Evolutionary conservation across 2,888 invertebrate genomes (phyloP).

Genomic region (Eurytoma californica): DNA sequence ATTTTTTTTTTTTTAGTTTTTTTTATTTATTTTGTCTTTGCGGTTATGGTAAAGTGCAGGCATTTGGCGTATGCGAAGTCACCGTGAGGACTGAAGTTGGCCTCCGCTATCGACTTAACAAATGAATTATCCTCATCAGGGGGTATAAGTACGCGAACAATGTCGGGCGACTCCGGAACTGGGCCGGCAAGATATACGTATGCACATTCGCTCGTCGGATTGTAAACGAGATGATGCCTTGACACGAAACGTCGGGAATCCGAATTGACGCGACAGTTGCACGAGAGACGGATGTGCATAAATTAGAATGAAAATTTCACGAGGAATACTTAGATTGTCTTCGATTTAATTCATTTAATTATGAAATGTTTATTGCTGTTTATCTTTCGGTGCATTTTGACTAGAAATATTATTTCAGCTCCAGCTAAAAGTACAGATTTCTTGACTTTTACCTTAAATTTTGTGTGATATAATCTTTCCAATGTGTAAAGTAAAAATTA

Average conservation of each 20-base stretch:
- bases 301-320: no score
- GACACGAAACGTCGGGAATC: slow-evolving; percentile 28
- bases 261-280: neutral
- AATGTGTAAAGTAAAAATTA: no score
- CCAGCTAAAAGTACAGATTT: no score
- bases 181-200: slow-evolving; percentile 38
- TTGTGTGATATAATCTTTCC: no score
- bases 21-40: neutral
- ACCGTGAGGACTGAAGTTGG: slow-evolving; percentile 46
- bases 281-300: neutral
- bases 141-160: neutral
- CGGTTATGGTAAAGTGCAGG: neutral
- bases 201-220: neutral
- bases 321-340: no score
- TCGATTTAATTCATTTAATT: no score
- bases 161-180: slow-evolving; percentile 21
- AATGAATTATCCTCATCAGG: slow-evolving; percentile 55
- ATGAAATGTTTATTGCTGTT: no score
- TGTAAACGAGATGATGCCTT: slow-evolving; percentile 20
- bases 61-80: slow-evolving; percentile 4
- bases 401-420: no score
- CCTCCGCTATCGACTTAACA: slow-evolving; percentile 53
- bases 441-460: no score
- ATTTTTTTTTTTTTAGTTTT: no score
- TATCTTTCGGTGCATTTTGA: no score